Evolutionary conservation across 2,797 vertebrate genomes (phyloP).

Genomic region (Gallirallus australis): DNA sequence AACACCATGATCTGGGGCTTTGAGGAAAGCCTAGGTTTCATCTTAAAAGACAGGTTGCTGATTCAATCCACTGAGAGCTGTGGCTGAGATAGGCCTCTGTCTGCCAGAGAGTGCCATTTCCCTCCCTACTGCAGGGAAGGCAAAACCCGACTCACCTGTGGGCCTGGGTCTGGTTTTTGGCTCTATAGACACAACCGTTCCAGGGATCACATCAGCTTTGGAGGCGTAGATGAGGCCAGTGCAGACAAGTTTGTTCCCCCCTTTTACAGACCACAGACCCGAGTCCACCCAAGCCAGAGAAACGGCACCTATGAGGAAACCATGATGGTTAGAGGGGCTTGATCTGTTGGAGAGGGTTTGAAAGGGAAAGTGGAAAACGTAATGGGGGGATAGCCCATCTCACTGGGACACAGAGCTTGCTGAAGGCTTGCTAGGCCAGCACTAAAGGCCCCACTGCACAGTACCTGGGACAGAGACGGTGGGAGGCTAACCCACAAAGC

Average conservation of each 20-base stretch:
- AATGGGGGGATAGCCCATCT: neutral
- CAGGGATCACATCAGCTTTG: constrained; percentile 87
- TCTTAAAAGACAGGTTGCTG: too few relatives aligned
- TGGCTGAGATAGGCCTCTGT: fast-evolving
- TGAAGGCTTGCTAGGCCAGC: neutral
- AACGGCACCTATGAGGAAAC: constrained; percentile 81
- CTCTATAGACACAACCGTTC: constrained; percentile 84
- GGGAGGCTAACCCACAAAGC: neutral
- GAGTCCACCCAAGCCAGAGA: constrained; percentile 84
- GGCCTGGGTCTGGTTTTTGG: constrained; percentile 80
- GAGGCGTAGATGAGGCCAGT: constrained; percentile 87
- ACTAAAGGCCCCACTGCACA: neutral
- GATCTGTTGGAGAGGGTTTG: neutral
- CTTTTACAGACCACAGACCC: constrained; percentile 91
- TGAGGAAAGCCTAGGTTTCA: neutral
- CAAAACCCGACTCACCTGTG: constrained; percentile 78
- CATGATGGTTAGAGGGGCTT: fast-evolving
- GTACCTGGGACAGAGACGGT: neutral
- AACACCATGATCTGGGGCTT: neutral
- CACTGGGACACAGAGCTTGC: neutral
- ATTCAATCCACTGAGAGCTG: neutral
- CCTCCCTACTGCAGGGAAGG: neutral
- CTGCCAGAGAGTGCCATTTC: fast-evolving
- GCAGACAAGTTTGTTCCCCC: constrained; percentile 91
- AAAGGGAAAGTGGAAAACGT: neutral